Conservation (phyloP, 2,113 vertebrate species). For the Mormoops blainvillei region DNA sequence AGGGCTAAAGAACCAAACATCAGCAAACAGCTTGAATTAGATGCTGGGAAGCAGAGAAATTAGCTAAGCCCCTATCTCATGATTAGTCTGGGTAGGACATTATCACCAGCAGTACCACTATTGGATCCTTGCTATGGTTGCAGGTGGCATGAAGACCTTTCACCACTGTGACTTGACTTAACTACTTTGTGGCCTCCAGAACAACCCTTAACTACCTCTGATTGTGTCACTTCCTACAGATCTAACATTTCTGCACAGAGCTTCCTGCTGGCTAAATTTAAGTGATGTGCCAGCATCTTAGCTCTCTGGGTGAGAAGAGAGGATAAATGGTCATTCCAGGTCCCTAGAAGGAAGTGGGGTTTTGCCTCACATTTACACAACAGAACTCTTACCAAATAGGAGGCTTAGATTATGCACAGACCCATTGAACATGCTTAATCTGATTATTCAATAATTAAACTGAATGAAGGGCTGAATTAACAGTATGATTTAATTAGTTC, state of each 20-base stretch:
- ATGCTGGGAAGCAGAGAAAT: background rate
- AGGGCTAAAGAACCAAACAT: background rate
- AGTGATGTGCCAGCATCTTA: background rate
- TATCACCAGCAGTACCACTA: background rate
- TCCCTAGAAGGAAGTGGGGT: background rate
- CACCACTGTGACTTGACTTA: background rate
- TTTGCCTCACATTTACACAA: background rate
- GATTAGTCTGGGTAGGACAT: background rate
- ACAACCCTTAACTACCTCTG: background rate
- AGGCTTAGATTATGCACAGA: background rate
- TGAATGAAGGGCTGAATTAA: background rate
- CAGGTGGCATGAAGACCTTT: background rate
- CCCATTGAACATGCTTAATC: background rate
- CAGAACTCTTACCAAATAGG: background rate
- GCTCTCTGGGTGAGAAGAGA: background rate
- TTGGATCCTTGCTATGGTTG: background rate
- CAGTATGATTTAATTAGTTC: background rate
- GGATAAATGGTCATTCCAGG: background rate
- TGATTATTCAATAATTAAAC: constrained; percentile 10
- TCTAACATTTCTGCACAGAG: background rate
- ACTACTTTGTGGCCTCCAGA: background rate
- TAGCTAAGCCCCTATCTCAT: background rate
- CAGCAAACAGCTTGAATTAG: background rate
- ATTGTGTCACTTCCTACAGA: background rate
- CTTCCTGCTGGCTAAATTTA: background rate